Conservation (phyloP, 2,113 vertebrate species). For the Trematomus loennbergii region DNA sequence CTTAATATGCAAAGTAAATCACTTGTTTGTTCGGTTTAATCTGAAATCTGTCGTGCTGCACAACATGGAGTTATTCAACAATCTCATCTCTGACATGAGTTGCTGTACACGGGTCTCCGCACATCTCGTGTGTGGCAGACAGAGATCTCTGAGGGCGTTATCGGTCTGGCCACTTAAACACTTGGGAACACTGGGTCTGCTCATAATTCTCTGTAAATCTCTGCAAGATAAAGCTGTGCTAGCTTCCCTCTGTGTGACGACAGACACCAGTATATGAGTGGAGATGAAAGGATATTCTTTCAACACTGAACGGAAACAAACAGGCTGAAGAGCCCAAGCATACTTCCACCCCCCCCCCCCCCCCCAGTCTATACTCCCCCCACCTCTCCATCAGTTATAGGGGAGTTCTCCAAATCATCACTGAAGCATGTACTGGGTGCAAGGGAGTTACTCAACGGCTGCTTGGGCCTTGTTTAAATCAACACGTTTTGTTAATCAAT, state of each 20-base stretch:
- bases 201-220: slow-evolving; percentile 68
- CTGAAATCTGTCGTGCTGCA: no score
- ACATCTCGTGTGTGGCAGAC: slow-evolving; percentile 46
- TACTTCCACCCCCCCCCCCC: slow-evolving; percentile 43
- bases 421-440: slow-evolving; percentile 53
- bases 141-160: slow-evolving; percentile 64
- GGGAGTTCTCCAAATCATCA: slow-evolving; percentile 67
- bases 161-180: slow-evolving; percentile 69
- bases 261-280: slow-evolving; percentile 65
- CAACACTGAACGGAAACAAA: slow-evolving; percentile 76
- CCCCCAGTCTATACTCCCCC: slow-evolving; percentile 26
- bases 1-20: no score
- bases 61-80: not conserved
- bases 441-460: not conserved
- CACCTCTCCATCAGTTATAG: slow-evolving; percentile 58
- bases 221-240: slow-evolving; percentile 60
- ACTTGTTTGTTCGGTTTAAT: no score
- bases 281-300: slow-evolving; percentile 76
- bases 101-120: slow-evolving; percentile 30
- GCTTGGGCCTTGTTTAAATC: no score
- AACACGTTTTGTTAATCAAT: no score
- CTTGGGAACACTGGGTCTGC: slow-evolving; percentile 36
- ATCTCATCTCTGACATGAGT: slow-evolving; percentile 27
- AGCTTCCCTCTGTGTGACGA: slow-evolving; percentile 62
- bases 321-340: slow-evolving; percentile 49